Conservation (phyloP, 2,888 invertebrate species). For the Drosophila infuscata region DNA sequence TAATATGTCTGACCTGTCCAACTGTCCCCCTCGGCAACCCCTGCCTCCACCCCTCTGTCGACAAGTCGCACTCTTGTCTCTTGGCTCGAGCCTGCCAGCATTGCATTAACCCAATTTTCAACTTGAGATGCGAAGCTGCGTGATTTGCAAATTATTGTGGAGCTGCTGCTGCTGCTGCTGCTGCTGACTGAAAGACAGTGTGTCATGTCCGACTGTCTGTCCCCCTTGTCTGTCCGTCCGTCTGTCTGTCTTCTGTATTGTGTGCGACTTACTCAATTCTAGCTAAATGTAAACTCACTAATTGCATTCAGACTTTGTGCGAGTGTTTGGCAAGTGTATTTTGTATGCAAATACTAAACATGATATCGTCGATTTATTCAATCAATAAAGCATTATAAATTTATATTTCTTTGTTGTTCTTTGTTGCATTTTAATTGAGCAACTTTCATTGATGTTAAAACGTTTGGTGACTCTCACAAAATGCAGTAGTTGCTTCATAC, state of each 20-base stretch:
- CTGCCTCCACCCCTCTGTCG: constrained; percentile 4
- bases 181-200: constrained; percentile 31
- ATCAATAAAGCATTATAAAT: constrained; percentile 13
- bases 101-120: constrained; percentile 80
- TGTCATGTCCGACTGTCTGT: constrained; percentile 44
- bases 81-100: constrained; percentile 52
- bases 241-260: constrained; percentile 11
- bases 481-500: neutral
- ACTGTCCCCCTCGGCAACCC: constrained; percentile 37
- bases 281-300: constrained; percentile 37
- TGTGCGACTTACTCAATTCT: constrained; percentile 58
- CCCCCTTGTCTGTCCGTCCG: constrained; percentile 11
- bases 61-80: constrained; percentile 14
- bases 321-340: constrained; percentile 6
- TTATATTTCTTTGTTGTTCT: neutral
- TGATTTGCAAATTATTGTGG: constrained; percentile 77
- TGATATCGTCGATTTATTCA: constrained; percentile 29
- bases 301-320: constrained; percentile 49
- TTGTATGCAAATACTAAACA: constrained; percentile 25
- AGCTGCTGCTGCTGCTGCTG: constrained; percentile 24
- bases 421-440: constrained; percentile 14
- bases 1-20: constrained; percentile 57
- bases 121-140: constrained; percentile 79
- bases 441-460: constrained; percentile 12
- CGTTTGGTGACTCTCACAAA: neutral